A percentile compares a stretch with the other conserved stretches of the same genome.
Conservation (phyloP, 2,888 invertebrate species). For the Pomacea canaliculata region DNA sequence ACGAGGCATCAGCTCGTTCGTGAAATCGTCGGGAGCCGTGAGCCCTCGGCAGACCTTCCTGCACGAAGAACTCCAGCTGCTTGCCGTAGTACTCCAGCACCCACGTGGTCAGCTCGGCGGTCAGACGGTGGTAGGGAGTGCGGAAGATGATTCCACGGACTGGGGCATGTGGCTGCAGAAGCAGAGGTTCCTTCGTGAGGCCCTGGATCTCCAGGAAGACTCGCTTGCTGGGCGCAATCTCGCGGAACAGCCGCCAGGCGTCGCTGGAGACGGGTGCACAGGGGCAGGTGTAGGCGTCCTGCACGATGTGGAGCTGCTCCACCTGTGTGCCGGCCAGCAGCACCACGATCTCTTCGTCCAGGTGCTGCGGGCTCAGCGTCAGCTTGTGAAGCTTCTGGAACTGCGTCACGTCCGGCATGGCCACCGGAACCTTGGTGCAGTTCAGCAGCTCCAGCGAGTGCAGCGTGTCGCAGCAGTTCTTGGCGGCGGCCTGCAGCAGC, state of each 20-base stretch:
- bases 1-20: constrained; percentile 79
- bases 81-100: constrained; percentile 75
- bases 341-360: constrained; percentile 80
- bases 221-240: constrained; percentile 75
- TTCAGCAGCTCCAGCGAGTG: constrained; percentile 79
- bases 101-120: constrained; percentile 73
- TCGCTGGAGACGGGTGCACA: constrained; percentile 57
- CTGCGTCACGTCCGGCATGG: constrained; percentile 81
- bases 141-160: constrained; percentile 78
- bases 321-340: constrained; percentile 77
- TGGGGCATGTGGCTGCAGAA: constrained; percentile 80
- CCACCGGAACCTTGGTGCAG: constrained; percentile 76
- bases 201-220: constrained; percentile 81
- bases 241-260: constrained; percentile 74
- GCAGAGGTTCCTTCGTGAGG: constrained; percentile 62
- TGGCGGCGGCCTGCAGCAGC: constrained; percentile 79
- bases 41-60: constrained; percentile 78
- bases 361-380: constrained; percentile 75
- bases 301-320: constrained; percentile 79
- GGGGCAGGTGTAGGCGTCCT: constrained; percentile 74
- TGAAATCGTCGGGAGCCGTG: constrained; percentile 78
- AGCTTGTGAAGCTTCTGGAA: constrained; percentile 80
- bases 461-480: constrained; percentile 77
- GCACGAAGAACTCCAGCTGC: constrained; percentile 75
- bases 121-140: constrained; percentile 75